phyloP scores from a whole-genome alignment of 2,113 vertebrate genomes.

The Pseudorhombus dupliciocellatus region DNA sequence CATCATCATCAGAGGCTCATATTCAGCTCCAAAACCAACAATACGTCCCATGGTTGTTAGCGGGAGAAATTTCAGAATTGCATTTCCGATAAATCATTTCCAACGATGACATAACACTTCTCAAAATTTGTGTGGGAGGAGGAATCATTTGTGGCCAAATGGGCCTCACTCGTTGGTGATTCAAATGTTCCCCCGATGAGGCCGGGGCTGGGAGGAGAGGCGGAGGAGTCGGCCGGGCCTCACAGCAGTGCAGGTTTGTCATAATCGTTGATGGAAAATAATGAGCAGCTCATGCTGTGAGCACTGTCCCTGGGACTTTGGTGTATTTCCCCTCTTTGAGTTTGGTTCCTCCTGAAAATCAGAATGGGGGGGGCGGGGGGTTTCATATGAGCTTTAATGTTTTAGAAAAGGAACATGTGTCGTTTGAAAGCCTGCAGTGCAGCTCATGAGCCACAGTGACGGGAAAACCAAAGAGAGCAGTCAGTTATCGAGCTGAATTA shows the following conservation, averaged over 20 bases:
- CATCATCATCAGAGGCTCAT: not conserved
- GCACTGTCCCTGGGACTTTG: constrained; percentile 21
- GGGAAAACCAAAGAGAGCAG: constrained; percentile 15
- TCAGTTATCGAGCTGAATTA: constrained; percentile 22
- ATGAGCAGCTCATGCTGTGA: constrained; percentile 48
- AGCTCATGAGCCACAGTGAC: constrained; percentile 1
- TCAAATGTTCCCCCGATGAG: constrained; percentile 29
- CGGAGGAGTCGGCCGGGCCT: not conserved
- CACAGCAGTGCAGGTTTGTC: constrained; percentile 32
- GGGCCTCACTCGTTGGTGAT: constrained; percentile 32
- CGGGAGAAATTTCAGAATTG: constrained; percentile 4
- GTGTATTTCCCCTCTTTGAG: constrained; percentile 22
- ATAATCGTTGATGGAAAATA: constrained; percentile 50
- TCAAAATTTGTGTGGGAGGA: constrained; percentile 21
- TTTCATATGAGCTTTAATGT: too few species aligned
- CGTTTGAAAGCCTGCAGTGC: not conserved
- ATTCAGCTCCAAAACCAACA: not conserved
- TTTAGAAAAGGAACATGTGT: constrained; percentile 11
- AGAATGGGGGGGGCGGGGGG: not conserved
- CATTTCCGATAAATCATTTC: constrained; percentile 33
- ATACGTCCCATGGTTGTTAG: not conserved
- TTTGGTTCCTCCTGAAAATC: constrained; percentile 27
- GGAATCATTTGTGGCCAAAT: constrained; percentile 21
- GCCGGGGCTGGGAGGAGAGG: not conserved
- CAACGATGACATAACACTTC: constrained; percentile 18